phyloP scores from a whole-genome alignment of 1,140 invertebrate species.

The Subanguina moxae region DNA sequence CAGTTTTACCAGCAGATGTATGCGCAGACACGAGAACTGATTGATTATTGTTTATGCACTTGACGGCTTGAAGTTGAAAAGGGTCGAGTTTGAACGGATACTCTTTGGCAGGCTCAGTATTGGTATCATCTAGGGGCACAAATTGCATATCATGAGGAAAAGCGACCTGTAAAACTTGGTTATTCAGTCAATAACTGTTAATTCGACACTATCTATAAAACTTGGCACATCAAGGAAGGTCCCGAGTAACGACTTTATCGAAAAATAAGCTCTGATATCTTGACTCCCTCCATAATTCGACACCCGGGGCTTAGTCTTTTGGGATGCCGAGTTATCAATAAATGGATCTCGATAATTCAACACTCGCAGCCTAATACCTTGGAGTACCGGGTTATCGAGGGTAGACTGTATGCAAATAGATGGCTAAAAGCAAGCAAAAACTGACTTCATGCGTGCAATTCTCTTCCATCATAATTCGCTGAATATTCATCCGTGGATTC shows the following conservation, averaged over 20 bases:
- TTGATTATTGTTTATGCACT: conserved; percentile 93
- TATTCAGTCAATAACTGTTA: too few relatives aligned
- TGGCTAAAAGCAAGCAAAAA: neutral
- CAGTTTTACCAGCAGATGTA: conserved; percentile 99
- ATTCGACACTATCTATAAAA: too few relatives aligned
- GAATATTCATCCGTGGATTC: conserved; percentile 3
- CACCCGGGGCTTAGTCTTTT: too few relatives aligned
- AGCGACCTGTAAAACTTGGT: conserved; percentile 58
- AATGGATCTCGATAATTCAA: too few relatives aligned
- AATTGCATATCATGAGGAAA: conserved; percentile 54
- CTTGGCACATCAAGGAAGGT: too few relatives aligned
- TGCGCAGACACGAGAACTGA: conserved; percentile 97
- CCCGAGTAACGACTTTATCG: too few relatives aligned
- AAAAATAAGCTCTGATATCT: too few relatives aligned
- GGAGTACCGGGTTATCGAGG: too few relatives aligned
- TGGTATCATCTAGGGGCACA: neutral
- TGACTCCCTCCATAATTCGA: too few relatives aligned
- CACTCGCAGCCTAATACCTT: too few relatives aligned
- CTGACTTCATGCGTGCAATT: neutral
- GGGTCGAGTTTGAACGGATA: conserved; percentile 93
- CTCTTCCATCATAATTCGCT: neutral
- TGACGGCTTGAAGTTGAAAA: conserved; percentile 94
- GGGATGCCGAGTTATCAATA: too few relatives aligned
- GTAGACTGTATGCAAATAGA: too few relatives aligned
- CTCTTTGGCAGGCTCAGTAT: conserved; percentile 75